Base-by-base conservation (phyloP, 2,888 invertebrate species). In the Stenchaetothrips biformis region DNA sequence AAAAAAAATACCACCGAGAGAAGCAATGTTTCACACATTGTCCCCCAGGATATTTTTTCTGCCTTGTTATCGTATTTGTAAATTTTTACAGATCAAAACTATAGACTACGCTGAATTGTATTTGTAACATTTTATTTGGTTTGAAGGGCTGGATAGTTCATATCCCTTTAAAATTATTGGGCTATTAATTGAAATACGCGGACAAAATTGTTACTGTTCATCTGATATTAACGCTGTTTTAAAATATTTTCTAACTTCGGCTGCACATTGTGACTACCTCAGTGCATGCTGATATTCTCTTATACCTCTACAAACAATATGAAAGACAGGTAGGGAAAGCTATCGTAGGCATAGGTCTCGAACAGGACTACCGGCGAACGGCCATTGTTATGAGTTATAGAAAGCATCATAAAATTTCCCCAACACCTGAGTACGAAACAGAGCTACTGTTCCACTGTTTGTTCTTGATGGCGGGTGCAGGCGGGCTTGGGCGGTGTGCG, bases 41-140 rank as follows among this genome's bases (percentile, higher is more conserved):
- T 74, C 67, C 67, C 37, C 67, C 67, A 21, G 67, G 25, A 74
- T 74, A 74, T 74, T 74, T 74, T 67, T 74, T 74, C 67, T 74
- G 67, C 67, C 25, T 74, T 25, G 59, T 59, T 59, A 18, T 18
- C 16, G 18, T 74, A 74, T 74, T 74, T 74, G 67, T 74, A 74
- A 74, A 74, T 74, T 74, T 74, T 74, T 74, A 74, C 67, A 74
- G 25, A 74, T 74, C 67, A 74, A 74, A 74, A 74, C 8, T 74
- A 21, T 74, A 74, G 67, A 74, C 25, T 74, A 74, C 25, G 67
- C 67, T 74, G 67, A 74, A 74, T 74, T 74, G 9, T 74, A 74
- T 74, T 7, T 21, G 25, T 21, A 21, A 74, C 7, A 1, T 67
- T 74, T 74, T 21, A 11, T 74, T 74, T 74, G 11, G 25, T 74